Evolutionary conservation across 1,140 invertebrate species (phyloP).

Genomic region (Aphaenogaster rudis): DNA sequence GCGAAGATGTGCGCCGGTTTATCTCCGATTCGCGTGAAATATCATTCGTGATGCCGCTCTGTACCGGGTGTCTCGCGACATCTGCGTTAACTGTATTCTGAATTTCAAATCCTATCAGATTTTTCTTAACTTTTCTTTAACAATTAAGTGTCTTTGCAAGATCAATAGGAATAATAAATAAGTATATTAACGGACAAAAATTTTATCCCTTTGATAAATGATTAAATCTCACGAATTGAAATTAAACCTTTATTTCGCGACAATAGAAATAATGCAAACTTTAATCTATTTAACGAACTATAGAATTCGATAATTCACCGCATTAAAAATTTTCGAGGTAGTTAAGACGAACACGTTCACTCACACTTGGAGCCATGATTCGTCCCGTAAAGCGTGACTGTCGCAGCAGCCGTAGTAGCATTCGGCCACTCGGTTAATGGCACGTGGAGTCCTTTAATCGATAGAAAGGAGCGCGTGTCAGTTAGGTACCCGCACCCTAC

Average conservation of each 20-base stretch:
- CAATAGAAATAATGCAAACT: not conserved
- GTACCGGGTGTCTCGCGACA: not conserved
- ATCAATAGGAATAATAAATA: not conserved
- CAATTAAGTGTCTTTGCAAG: not conserved
- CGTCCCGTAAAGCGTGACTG: conserved; percentile 20
- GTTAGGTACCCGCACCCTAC: conserved; percentile 58
- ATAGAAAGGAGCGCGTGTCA: conserved; percentile 73
- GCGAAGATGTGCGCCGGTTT: conserved; percentile 7
- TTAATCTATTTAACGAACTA: not conserved
- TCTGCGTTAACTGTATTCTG: not conserved
- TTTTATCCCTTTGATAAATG: not conserved
- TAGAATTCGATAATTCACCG: not conserved
- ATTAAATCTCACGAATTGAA: not conserved
- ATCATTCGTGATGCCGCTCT: not conserved
- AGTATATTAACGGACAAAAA: not conserved
- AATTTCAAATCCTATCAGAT: not conserved
- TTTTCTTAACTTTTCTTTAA: not conserved
- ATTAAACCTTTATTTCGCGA: not conserved
- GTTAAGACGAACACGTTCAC: conserved; percentile 5
- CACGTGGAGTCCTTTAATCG: conserved; percentile 70
- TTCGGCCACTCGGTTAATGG: conserved; percentile 69
- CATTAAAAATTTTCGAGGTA: not conserved
- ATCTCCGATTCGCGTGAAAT: conserved; percentile 45
- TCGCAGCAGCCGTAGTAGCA: conserved; percentile 45
- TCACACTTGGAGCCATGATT: not conserved